Evolutionary conservation across 2,113 vertebrate genomes (phyloP).

Genomic region (Cyanoramphus novaezelandiae): DNA sequence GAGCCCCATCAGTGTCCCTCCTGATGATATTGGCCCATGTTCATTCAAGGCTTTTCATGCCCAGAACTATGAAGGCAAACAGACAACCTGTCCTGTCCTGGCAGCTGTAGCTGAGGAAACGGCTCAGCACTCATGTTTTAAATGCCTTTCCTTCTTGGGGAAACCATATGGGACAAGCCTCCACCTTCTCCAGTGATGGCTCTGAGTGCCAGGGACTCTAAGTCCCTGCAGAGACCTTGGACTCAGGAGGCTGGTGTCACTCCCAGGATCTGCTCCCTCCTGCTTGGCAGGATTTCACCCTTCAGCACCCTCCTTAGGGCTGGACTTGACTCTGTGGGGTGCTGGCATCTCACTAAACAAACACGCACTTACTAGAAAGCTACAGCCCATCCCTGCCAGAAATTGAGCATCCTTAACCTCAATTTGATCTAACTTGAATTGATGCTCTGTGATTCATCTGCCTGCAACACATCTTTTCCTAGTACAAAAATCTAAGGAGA

Average conservation of each 20-base stretch:
- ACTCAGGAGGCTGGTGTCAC: neutral
- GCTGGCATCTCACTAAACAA: neutral
- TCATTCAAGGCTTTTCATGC: rapidly evolving
- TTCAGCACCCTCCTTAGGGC: neutral
- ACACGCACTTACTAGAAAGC: neutral
- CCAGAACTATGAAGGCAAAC: neutral
- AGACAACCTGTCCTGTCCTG: neutral
- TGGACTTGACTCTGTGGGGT: neutral
- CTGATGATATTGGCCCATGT: neutral
- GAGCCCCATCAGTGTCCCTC: neutral
- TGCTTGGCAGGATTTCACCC: neutral
- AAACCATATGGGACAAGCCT: neutral
- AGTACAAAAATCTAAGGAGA: constrained; percentile 33
- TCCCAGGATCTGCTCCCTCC: neutral
- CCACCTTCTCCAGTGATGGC: rapidly evolving
- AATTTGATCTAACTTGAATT: neutral
- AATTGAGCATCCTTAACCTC: neutral
- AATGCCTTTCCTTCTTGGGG: neutral
- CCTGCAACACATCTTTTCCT: neutral
- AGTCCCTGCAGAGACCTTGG: neutral
- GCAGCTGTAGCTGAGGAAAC: neutral
- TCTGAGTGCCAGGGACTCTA: rapidly evolving
- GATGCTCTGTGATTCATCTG: neutral
- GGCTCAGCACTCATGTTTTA: neutral
- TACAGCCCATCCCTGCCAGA: neutral